Conservation (phyloP, 2,888 invertebrate genomes). For the Dyspetes luteomarginatus region DNA sequence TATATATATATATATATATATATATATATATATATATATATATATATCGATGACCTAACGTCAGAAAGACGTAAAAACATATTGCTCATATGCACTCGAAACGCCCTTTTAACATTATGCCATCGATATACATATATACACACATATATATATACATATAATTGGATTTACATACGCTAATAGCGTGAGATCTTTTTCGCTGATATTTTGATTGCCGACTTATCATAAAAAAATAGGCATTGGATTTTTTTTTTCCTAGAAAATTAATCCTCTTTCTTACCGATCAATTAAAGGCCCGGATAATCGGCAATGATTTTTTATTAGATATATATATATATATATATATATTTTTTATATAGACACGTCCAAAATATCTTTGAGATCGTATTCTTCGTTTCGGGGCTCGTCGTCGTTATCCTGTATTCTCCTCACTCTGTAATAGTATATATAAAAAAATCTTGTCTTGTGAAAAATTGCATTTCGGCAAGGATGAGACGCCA, state of each 20-base stretch:
- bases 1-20: conserved; percentile 74
- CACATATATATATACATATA: conserved; percentile 67
- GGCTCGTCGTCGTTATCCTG: background rate
- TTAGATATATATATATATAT: too few species aligned
- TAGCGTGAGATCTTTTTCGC: conserved; percentile 63
- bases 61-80: too few species aligned
- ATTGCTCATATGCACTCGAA: too few species aligned
- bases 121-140: conserved; percentile 71
- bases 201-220: conserved; percentile 31
- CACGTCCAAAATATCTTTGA: conserved; percentile 15
- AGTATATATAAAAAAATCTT: background rate
- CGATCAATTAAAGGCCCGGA: conserved; percentile 5
- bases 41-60: too few species aligned
- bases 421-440: background rate
- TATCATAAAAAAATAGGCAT: background rate
- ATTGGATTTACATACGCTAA: conserved; percentile 76
- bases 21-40: background rate
- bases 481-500: conserved; percentile 60
- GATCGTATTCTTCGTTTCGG: conserved; percentile 21
- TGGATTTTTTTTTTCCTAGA: background rate
- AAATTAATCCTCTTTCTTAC: conserved; percentile 3
- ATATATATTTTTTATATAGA: background rate
- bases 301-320: conserved; percentile 41
- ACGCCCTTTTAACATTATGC: too few species aligned
- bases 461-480: conserved; percentile 65